Conservation (phyloP, 2,888 invertebrate species). For the Heliconius hortense region DNA sequence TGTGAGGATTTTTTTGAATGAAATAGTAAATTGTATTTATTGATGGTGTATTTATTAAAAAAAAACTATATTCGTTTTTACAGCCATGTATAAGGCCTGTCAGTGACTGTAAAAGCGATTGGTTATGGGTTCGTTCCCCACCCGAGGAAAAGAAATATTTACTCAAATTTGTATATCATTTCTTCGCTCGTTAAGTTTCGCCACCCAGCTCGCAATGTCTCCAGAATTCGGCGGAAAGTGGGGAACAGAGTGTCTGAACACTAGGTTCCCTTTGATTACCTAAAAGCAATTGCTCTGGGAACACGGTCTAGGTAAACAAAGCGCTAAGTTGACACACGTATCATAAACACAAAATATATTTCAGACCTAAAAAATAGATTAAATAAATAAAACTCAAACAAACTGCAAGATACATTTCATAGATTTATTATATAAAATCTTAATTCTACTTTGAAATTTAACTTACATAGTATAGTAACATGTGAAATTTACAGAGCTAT, state of each 20-base stretch:
- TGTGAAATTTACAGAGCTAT: slow-evolving; percentile 80
- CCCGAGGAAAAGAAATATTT: too few species aligned
- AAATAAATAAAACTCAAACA: slow-evolving; percentile 58
- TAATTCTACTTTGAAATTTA: slow-evolving; percentile 77
- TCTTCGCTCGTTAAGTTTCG: too few species aligned
- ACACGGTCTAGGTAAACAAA: background rate
- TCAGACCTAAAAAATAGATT: background rate
- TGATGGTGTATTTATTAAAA: background rate
- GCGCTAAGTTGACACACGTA: background rate
- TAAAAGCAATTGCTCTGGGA: too few species aligned
- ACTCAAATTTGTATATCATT: too few species aligned
- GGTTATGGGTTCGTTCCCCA: too few species aligned
- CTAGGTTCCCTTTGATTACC: too few species aligned
- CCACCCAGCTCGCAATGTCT: too few species aligned
- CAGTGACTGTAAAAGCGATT: too few species aligned
- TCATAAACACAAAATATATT: background rate
- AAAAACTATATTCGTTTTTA: too few species aligned
- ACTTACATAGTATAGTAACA: slow-evolving; percentile 77
- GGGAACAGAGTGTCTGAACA: too few species aligned
- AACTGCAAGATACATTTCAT: slow-evolving; percentile 77
- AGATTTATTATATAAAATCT: slow-evolving; percentile 82
- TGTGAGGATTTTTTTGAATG: background rate
- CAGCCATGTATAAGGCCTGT: too few species aligned
- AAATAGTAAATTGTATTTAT: background rate
- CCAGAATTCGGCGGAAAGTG: too few species aligned